Conservation (phyloP, 2,797 vertebrate species). For the Silurus lanzhouensis region DNA sequence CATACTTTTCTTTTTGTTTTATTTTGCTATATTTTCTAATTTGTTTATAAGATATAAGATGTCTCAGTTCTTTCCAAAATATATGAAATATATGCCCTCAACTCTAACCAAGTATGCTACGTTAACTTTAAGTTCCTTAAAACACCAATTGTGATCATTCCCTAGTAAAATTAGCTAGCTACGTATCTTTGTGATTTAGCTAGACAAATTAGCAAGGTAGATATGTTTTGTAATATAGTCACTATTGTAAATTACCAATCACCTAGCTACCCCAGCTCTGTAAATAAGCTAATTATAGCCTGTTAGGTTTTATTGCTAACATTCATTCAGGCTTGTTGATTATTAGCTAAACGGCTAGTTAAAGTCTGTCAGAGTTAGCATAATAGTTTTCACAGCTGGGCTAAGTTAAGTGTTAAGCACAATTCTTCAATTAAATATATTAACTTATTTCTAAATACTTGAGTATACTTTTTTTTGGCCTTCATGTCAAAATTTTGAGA, state of each 20-base stretch:
- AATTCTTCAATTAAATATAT: background rate
- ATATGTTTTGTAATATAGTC: background rate
- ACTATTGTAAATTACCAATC: background rate
- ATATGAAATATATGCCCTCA: background rate
- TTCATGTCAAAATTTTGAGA: background rate
- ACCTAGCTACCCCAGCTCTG: background rate
- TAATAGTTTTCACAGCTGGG: background rate
- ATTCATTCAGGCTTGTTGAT: background rate
- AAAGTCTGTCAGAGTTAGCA: background rate
- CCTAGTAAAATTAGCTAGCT: background rate
- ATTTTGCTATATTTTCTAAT: background rate
- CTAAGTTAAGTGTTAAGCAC: background rate
- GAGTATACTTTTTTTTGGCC: background rate
- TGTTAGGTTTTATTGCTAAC: background rate
- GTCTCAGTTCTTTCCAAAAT: background rate
- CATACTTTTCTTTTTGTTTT: background rate
- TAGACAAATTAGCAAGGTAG: background rate
- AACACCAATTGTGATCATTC: too few species aligned
- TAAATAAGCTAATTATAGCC: background rate
- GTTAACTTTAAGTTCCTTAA: background rate
- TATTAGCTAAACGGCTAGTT: background rate
- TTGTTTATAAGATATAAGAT: background rate
- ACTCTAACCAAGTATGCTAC: background rate
- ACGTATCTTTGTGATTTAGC: background rate
- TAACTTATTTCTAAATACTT: background rate